These are phyloP conservation scores for Elachura formosa DNA, from an alignment of 2,113 vertebrate genomes.

Conservation along the genomic window DNA sequence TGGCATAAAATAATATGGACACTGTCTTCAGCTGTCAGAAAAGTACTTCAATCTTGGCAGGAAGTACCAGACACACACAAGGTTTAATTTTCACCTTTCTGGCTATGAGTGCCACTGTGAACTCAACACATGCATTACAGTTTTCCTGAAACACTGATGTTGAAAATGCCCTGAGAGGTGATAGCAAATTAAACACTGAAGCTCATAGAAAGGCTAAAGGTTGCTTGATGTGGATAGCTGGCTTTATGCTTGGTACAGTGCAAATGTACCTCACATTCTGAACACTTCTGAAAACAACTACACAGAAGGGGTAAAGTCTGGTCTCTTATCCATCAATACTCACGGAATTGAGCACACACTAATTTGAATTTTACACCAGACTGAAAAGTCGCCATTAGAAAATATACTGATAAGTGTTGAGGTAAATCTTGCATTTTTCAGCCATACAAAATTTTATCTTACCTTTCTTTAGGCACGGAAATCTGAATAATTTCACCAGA, in stretches of 20 bases:
- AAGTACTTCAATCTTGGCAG: not conserved
- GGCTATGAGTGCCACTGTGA: not conserved
- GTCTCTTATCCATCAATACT: not conserved
- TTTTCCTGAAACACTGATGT: not conserved
- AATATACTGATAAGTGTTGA: not conserved
- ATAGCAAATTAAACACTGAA: not conserved
- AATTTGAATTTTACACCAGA: not conserved
- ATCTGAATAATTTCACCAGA: slow-evolving; percentile 89
- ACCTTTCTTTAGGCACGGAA: slow-evolving; percentile 97
- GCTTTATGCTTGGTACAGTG: not conserved
- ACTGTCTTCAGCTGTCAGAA: not conserved
- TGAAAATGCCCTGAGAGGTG: not conserved
- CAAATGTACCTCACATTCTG: not conserved
- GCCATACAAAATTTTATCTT: not conserved
- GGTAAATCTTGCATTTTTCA: not conserved
- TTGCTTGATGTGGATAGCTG: not conserved
- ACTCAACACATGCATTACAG: not conserved
- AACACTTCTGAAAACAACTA: not conserved
- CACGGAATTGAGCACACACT: not conserved
- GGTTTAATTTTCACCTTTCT: not conserved
- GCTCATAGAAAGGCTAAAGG: not conserved
- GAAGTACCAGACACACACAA: not conserved
- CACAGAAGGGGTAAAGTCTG: not conserved
- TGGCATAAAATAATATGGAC: not conserved
- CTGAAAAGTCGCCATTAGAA: not conserved